These are phyloP conservation scores for Ageneiosus marmoratus DNA, from an alignment of 2,113 vertebrate species.

Conservation along the genomic window DNA sequence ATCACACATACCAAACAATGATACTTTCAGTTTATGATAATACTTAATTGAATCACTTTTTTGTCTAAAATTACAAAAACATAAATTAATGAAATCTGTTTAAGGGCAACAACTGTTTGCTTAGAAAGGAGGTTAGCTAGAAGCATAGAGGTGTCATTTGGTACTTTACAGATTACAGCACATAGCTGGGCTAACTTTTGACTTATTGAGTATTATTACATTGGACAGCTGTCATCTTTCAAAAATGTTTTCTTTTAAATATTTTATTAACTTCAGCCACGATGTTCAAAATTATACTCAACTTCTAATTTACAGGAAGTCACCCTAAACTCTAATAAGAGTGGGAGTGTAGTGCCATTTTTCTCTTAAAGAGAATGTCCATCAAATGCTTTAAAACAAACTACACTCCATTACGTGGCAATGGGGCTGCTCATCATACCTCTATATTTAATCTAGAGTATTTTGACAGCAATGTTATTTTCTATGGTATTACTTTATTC, in stretches of 20 bases:
- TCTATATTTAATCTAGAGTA: background rate
- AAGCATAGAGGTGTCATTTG: background rate
- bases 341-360: conserved; percentile 46
- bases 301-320: conserved; percentile 57
- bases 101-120: background rate
- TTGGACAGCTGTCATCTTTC: conserved; percentile 49
- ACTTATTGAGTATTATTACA: conserved; percentile 52
- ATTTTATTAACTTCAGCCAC: conserved; percentile 67
- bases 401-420: background rate
- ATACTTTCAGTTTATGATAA: conserved; percentile 55
- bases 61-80: conserved; percentile 62
- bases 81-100: conserved; percentile 25
- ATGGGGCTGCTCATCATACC: background rate
- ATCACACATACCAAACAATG: background rate
- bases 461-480: background rate
- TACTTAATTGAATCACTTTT: conserved; percentile 58
- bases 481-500: background rate
- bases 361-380: conserved; percentile 29
- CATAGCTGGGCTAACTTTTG: conserved; percentile 25
- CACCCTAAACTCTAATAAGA: conserved; percentile 35
- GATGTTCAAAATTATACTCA: conserved; percentile 70
- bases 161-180: conserved; percentile 18
- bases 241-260: conserved; percentile 57
- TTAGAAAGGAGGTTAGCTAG: background rate
- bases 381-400: conserved; percentile 38